These are phyloP conservation scores for Tetrao urogallus DNA, from an alignment of 2,113 vertebrate genomes.

Conservation along the genomic window DNA sequence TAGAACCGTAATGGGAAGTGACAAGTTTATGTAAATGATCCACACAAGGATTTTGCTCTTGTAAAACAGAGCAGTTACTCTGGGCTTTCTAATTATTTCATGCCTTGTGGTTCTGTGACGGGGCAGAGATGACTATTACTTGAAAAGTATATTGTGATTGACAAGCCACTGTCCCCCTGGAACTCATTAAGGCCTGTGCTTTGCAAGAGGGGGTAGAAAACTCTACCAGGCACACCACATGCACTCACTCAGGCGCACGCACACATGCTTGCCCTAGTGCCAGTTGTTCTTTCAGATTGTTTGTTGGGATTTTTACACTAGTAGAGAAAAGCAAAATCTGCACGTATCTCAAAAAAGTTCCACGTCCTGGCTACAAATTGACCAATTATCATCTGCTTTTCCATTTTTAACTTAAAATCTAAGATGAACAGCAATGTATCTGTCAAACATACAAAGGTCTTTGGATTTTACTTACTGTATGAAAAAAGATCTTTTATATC, in stretches of 20 bases:
- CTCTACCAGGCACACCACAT: conserved; percentile 72
- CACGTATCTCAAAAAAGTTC: conserved; percentile 49
- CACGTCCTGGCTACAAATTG: conserved; percentile 55
- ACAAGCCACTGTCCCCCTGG: conserved; percentile 84
- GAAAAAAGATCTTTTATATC: background rate
- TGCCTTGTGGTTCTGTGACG: conserved; percentile 87
- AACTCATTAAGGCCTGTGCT: conserved; percentile 84
- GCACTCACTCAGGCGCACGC: background rate
- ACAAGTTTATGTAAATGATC: conserved; percentile 89
- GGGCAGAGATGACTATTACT: conserved; percentile 79
- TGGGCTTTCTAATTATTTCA: conserved; percentile 90
- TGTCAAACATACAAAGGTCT: accelerated
- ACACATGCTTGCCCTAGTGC: conserved; percentile 8
- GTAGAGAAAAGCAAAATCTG: conserved; percentile 32
- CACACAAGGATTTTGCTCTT: conserved; percentile 81
- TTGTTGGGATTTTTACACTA: conserved; percentile 72
- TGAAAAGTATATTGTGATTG: conserved; percentile 84
- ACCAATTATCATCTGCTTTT: conserved; percentile 35
- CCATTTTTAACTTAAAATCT: conserved; percentile 36
- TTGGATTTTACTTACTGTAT: background rate
- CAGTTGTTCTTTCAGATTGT: conserved; percentile 64
- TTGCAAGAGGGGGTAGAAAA: conserved; percentile 73
- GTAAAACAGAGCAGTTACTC: conserved; percentile 87
- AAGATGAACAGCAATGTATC: background rate
- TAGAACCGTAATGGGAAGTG: conserved; percentile 81